A percentile compares a stretch with the other conserved stretches of the same genome.
Evolutionary conservation across 35 echinoderm and acorn worm genomes (phyloP).

Genomic region (Ophioderma brevispina): DNA sequence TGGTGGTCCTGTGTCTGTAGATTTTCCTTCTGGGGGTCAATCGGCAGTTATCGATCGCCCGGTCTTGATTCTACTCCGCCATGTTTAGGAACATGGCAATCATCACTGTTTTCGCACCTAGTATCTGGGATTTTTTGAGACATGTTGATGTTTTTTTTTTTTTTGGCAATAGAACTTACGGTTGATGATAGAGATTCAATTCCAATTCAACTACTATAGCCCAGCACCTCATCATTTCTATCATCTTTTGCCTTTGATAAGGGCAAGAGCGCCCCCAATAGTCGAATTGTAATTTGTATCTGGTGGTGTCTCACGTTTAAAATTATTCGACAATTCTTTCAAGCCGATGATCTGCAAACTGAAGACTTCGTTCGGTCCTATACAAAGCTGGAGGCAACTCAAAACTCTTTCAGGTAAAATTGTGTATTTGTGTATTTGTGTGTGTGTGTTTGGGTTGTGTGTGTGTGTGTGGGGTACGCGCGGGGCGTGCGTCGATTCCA

Average conservation of each 20-base stretch:
- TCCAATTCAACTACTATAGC: constrained; percentile 73
- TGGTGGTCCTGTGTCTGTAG: too few relatives aligned
- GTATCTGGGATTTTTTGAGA: too few relatives aligned
- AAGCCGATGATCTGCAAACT: neutral
- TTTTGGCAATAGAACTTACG: constrained; percentile 52
- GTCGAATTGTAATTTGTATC: constrained; percentile 24
- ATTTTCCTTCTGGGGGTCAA: too few relatives aligned
- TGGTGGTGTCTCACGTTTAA: neutral
- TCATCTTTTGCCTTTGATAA: constrained; percentile 52
- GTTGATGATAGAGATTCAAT: constrained; percentile 66
- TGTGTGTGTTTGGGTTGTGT: too few relatives aligned
- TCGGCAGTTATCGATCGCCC: too few relatives aligned
- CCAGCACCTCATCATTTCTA: constrained; percentile 58
- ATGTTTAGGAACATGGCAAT: too few relatives aligned
- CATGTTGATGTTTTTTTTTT: neutral
- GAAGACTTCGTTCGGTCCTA: neutral
- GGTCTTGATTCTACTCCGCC: too few relatives aligned
- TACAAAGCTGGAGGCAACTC: constrained; percentile 32
- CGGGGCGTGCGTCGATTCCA: too few relatives aligned
- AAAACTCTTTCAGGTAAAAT: constrained; percentile 47
- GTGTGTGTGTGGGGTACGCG: too few relatives aligned
- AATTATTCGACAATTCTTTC: neutral
- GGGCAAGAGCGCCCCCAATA: constrained; percentile 14
- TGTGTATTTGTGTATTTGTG: neutral
- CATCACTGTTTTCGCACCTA: too few relatives aligned